Percentiles rank a stretch among this genome's conserved stretches.
These are phyloP conservation scores for Dermatemys mawii DNA, from an alignment of 2,113 vertebrate genomes.

Conservation along the genomic window DNA sequence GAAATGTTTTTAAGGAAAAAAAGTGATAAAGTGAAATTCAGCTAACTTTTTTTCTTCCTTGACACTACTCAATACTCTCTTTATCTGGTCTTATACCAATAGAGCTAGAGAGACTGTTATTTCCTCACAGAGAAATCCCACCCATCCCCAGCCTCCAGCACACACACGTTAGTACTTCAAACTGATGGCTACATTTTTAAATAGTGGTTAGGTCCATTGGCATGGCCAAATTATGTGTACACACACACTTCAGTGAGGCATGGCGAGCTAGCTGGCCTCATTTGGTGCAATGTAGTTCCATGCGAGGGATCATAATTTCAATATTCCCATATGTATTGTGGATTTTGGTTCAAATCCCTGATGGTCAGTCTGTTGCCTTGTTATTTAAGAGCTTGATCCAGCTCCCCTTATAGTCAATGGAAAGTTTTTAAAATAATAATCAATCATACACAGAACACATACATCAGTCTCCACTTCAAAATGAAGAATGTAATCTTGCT, in stretches of 20 bases:
- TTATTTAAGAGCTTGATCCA: background rate
- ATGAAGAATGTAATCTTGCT: background rate
- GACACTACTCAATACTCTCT: conserved; percentile 46
- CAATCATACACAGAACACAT: background rate
- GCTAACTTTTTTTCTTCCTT: conserved; percentile 40
- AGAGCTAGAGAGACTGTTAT: conserved; percentile 51
- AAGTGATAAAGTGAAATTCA: conserved; percentile 50
- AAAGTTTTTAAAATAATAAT: background rate
- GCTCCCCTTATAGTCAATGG: background rate
- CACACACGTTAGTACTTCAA: background rate
- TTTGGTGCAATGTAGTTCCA: background rate
- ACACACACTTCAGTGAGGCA: accelerated
- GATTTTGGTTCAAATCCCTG: background rate
- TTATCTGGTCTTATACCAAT: conserved; percentile 55
- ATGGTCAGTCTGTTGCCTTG: background rate
- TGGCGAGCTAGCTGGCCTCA: background rate
- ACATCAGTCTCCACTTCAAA: background rate
- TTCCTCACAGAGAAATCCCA: conserved; percentile 18
- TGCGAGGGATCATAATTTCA: background rate
- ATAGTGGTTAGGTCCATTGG: background rate
- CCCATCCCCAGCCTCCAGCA: background rate
- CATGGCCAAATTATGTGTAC: accelerated
- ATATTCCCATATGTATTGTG: background rate
- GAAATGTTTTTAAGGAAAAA: conserved; percentile 22
- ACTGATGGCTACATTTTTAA: background rate